phyloP scores from a whole-genome alignment of 2,888 invertebrate genomes.

The Ceriagrion tenellum region DNA sequence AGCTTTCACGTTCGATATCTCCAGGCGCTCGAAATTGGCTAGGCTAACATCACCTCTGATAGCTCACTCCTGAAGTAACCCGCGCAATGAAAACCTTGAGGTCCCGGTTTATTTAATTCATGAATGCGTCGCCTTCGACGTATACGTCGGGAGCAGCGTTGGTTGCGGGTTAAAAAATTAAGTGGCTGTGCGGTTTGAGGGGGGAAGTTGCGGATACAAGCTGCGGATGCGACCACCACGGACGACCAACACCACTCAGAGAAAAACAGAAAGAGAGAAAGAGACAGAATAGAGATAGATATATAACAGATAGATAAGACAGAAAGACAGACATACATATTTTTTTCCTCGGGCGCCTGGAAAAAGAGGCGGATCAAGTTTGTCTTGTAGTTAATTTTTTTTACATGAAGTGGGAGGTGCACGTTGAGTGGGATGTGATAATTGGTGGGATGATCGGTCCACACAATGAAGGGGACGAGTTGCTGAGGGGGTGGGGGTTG shows the following conservation, averaged over 20 bases:
- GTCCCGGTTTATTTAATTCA: not conserved
- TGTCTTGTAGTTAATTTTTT: not conserved
- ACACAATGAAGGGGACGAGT: not conserved
- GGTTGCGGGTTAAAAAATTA: slow-evolving; percentile 20
- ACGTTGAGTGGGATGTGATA: not conserved
- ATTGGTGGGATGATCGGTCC: not conserved
- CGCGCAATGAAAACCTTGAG: not conserved
- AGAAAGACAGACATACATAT: slow-evolving; percentile 27
- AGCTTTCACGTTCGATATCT: too few relatives aligned
- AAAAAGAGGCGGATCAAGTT: slow-evolving; percentile 34
- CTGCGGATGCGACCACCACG: slow-evolving; percentile 63
- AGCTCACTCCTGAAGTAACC: too few relatives aligned
- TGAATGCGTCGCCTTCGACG: not conserved
- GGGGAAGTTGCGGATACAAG: slow-evolving; percentile 55
- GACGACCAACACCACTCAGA: slow-evolving; percentile 66
- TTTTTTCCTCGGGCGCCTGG: slow-evolving; percentile 58
- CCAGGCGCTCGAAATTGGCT: too few relatives aligned
- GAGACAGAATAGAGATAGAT: slow-evolving; percentile 57
- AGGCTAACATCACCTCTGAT: too few relatives aligned
- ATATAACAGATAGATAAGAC: slow-evolving; percentile 10
- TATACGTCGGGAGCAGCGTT: slow-evolving; percentile 34
- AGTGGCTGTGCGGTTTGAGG: not conserved
- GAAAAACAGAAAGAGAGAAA: slow-evolving; percentile 64
- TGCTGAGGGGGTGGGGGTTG: not conserved
- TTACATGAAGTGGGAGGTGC: slow-evolving; percentile 67